These are phyloP conservation scores for Catalaphyllia jardinei DNA, from an alignment of 64 coral and sea anemone genomes.

Conservation along the genomic window DNA sequence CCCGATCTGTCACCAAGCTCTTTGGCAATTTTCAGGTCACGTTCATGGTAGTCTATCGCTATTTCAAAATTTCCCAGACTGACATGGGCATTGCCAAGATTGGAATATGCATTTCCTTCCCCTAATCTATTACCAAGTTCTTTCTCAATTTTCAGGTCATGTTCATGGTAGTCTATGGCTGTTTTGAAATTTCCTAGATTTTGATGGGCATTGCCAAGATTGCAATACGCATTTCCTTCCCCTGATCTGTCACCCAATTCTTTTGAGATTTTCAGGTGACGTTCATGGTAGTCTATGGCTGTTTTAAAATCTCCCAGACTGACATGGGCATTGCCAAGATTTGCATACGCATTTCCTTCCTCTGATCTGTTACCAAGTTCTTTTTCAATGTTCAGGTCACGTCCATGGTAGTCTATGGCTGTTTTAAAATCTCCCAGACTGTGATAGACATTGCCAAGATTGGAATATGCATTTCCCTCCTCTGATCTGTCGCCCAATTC, in stretches of 20 bases:
- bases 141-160: background rate
- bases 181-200: background rate
- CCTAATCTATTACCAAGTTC: background rate
- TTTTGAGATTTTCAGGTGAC: background rate
- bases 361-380: background rate
- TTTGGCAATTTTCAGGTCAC: no score
- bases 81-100: background rate
- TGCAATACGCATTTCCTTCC: background rate
- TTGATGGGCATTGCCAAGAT: background rate
- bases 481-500: no score
- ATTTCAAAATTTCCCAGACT: background rate
- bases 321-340: no score
- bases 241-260: background rate
- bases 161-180: background rate
- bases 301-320: background rate
- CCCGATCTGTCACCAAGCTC: no score
- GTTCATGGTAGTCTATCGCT: background rate
- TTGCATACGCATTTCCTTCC: background rate
- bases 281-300: background rate
- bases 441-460: no score
- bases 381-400: background rate
- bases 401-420: background rate
- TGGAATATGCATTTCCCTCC: background rate
- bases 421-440: no score
- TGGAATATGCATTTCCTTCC: background rate